Evolutionary conservation across 2,888 invertebrate genomes (phyloP), one percentile per base, ranked within the genome.

Genomic region (Petrophora chlorosata): DNA sequence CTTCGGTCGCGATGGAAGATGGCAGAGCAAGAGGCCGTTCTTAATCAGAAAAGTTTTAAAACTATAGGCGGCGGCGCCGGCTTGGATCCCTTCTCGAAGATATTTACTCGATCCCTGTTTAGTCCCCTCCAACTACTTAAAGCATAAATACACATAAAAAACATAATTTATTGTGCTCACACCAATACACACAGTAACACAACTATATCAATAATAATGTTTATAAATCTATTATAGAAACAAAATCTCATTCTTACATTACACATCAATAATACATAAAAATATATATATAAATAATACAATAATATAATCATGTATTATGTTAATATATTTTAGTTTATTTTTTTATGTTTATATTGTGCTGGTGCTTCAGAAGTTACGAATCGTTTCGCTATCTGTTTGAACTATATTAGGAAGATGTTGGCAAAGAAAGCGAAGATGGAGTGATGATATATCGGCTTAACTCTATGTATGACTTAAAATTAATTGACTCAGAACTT

Each of bases 391-490:
- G 60, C 68, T 75, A 76, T 79, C 63, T 70, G 26, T 73, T 73
- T 64, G 63, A 65, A 62, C 67, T 79, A 75, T 76, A 70, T 62
- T 76, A 73, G 67, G 61, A 68, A 67, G 49, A 75, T 76, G 71
- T 82, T 82, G 76, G 85, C 85, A 79, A 83, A 84, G 72, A 67
- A 86, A 85, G 87, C 85, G 72, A 79, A 77, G 74, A 68, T 72
- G 60, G 63, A 70, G 70, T 70, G 73, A 74, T 60, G 55, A 65
- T 67, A 69, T 61, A 70, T 75, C 76, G 58, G 77, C 85, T 83
- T 88, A 85, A 65, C 58, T 52, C 82, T 88, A 87, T 82, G 76
- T 79, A 86, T 89, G 88, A 88, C 89, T 87, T 88, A 85, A 88
- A 89, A 84, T 80, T 89, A 89, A 89, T 89, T 89, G 88, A 89